These are phyloP conservation scores for Prunella fulvescens DNA, from an alignment of 2,113 vertebrate genomes.

Conservation along the genomic window DNA sequence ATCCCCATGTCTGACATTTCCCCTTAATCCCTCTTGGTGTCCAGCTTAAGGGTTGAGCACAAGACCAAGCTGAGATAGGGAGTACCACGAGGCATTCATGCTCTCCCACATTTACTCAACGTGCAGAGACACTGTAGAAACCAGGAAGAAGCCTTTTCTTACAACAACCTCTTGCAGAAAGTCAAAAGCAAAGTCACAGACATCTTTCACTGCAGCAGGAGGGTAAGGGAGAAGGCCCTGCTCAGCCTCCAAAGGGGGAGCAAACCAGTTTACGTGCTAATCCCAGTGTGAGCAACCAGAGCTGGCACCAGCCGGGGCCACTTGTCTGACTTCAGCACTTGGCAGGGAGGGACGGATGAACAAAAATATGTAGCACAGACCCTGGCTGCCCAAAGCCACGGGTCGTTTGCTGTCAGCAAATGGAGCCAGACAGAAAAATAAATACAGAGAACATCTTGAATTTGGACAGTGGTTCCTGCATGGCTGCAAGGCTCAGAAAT, in stretches of 20 bases:
- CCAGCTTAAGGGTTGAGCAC: fast-evolving
- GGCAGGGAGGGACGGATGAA: constrained; percentile 43
- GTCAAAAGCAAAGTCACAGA: constrained; percentile 44
- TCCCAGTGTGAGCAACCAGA: constrained; percentile 74
- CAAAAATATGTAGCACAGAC: neutral
- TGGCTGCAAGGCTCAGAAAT: neutral
- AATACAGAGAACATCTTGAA: neutral
- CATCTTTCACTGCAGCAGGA: constrained; percentile 8
- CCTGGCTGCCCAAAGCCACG: neutral
- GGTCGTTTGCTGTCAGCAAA: neutral
- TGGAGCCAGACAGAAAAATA: neutral
- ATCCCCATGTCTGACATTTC: neutral
- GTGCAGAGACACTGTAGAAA: neutral
- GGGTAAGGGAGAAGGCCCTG: constrained; percentile 50
- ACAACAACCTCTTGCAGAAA: neutral
- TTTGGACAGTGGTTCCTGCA: neutral
- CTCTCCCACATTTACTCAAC: fast-evolving
- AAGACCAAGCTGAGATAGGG: neutral
- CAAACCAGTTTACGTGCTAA: constrained; percentile 63
- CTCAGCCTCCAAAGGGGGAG: neutral
- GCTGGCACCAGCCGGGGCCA: constrained; percentile 38
- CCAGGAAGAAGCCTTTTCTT: neutral
- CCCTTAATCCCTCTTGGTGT: neutral
- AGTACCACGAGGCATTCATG: fast-evolving
- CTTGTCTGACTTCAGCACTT: constrained; percentile 73